These are phyloP conservation scores for Burhinus oedicnemus DNA, from an alignment of 2,113 vertebrate species.

Conservation along the genomic window DNA sequence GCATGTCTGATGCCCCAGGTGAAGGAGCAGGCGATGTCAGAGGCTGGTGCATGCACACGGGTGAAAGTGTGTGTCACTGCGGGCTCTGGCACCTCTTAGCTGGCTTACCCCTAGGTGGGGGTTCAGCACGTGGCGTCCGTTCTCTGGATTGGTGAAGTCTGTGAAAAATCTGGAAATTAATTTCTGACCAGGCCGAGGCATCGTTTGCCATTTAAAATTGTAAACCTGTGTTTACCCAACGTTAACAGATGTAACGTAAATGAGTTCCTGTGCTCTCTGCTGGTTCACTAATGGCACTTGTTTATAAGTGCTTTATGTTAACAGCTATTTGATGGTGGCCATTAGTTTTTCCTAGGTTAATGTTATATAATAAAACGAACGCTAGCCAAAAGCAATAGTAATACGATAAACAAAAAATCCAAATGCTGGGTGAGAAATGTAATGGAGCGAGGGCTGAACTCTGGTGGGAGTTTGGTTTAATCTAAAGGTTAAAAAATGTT, in stretches of 20 bases:
- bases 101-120: background rate
- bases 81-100: background rate
- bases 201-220: background rate
- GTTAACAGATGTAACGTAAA: slow-evolving; percentile 36
- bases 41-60: rapidly evolving
- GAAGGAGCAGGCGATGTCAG: background rate
- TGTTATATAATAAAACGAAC: slow-evolving; percentile 55
- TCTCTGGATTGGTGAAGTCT: background rate
- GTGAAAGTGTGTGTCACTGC: background rate
- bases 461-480: slow-evolving; percentile 64
- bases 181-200: slow-evolving; percentile 2
- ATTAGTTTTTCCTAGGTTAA: slow-evolving; percentile 65
- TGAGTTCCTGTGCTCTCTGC: slow-evolving; percentile 58
- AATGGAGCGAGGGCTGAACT: slow-evolving; percentile 26
- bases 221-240: slow-evolving; percentile 38
- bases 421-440: slow-evolving; percentile 62
- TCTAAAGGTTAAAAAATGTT: slow-evolving; percentile 68
- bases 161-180: slow-evolving; percentile 16
- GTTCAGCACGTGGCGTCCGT: background rate
- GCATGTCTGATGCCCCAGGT: background rate
- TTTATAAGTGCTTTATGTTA: slow-evolving; percentile 69
- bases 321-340: slow-evolving; percentile 70
- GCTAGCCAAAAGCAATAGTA: slow-evolving; percentile 60
- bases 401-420: slow-evolving; percentile 64
- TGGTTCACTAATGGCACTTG: slow-evolving; percentile 62